Conservation (phyloP, 2,888 invertebrate genomes). For the Acrocyrtus sp. region DNA sequence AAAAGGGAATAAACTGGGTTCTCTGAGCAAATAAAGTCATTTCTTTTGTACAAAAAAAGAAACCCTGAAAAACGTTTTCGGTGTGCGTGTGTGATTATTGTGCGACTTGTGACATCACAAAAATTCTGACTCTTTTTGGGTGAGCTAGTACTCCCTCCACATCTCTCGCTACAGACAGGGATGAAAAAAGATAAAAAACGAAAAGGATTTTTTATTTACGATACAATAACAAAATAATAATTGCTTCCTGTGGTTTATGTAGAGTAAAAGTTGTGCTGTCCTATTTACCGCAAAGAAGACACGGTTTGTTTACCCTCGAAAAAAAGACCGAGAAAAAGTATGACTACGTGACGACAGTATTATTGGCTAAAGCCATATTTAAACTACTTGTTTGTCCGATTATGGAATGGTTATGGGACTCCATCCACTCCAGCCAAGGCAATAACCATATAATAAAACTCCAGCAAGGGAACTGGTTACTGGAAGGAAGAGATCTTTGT, state of each 20-base stretch:
- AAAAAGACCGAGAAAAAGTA: slow-evolving; percentile 2
- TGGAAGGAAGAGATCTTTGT: background rate
- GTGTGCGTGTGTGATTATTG: too few relatives aligned
- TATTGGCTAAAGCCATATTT: slow-evolving; percentile 37
- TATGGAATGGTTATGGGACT: slow-evolving; percentile 45
- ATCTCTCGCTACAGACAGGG: too few relatives aligned
- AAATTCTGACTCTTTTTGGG: too few relatives aligned
- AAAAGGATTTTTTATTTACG: too few relatives aligned
- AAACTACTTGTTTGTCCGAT: slow-evolving; percentile 47
- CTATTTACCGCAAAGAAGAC: slow-evolving; percentile 15
- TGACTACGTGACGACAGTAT: slow-evolving; percentile 9
- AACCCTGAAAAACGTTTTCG: too few relatives aligned
- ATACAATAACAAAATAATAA: slow-evolving; percentile 21
- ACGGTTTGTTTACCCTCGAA: slow-evolving; percentile 5
- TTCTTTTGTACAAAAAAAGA: too few relatives aligned
- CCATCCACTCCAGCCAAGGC: slow-evolving; percentile 28
- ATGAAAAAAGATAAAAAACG: too few relatives aligned
- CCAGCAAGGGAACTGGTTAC: slow-evolving; percentile 36
- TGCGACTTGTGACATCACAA: too few relatives aligned
- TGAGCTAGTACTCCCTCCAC: too few relatives aligned
- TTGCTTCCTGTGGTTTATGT: slow-evolving; percentile 23
- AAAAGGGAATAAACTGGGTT: too few relatives aligned
- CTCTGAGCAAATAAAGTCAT: too few relatives aligned
- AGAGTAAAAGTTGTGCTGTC: too few relatives aligned
- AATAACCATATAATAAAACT: slow-evolving; percentile 48